Conservation (phyloP, 2,888 invertebrate species). For the Caradrina kadenii region DNA sequence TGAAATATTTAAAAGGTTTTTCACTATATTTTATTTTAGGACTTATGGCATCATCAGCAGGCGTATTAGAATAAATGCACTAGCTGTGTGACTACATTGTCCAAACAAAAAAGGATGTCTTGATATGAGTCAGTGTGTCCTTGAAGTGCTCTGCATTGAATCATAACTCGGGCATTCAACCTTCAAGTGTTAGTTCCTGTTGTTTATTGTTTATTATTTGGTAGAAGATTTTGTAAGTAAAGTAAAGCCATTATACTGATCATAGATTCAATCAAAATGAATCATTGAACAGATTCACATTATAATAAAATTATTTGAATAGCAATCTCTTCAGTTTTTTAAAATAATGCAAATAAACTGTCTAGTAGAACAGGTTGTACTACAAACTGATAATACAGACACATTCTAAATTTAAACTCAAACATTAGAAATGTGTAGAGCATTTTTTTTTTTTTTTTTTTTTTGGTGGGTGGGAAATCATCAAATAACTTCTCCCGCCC, state of each 20-base stretch:
- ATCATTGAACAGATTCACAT: constrained; percentile 9
- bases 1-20: constrained; percentile 10
- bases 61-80: constrained; percentile 21
- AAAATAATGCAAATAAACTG: background rate
- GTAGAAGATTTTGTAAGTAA: constrained; percentile 16
- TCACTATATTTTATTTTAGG: constrained; percentile 29
- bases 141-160: constrained; percentile 72
- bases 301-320: constrained; percentile 19
- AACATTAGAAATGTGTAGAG: constrained; percentile 35
- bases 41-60: constrained; percentile 42
- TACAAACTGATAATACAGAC: background rate
- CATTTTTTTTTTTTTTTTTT: too few relatives aligned
- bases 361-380: background rate
- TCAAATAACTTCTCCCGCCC: too few relatives aligned
- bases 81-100: constrained; percentile 55
- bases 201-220: constrained; percentile 31
- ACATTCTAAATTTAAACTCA: constrained; percentile 8
- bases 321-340: constrained; percentile 10
- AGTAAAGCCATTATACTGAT: constrained; percentile 9
- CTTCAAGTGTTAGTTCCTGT: constrained; percentile 66
- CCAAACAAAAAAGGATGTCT: constrained; percentile 64
- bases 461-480: too few relatives aligned
- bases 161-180: constrained; percentile 73
- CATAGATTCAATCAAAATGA: constrained; percentile 6
- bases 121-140: constrained; percentile 75